Conservation (phyloP, 2,888 invertebrate genomes). For the Biston stratarius region DNA sequence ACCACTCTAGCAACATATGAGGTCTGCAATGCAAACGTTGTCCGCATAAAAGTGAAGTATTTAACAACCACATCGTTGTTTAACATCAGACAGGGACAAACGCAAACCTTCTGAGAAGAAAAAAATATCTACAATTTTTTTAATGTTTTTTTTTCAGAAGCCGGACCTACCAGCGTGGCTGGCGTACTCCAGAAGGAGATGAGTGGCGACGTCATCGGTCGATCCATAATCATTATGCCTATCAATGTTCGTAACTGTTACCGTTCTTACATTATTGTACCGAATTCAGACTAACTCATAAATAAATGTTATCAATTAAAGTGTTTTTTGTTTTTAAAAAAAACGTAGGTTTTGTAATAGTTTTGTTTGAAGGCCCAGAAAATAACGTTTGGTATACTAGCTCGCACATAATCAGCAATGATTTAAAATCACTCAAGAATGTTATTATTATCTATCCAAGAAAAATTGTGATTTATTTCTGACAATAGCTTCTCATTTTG, state of each 20-base stretch:
- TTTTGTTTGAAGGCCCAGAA: background rate
- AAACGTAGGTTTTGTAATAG: background rate
- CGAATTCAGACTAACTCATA: conserved; percentile 81
- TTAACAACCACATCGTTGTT: too few species aligned
- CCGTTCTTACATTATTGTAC: conserved; percentile 55
- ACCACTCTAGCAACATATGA: conserved; percentile 1
- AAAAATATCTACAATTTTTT: background rate
- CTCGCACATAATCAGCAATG: too few species aligned
- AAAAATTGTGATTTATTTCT: too few species aligned
- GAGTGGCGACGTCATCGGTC: conserved; percentile 89
- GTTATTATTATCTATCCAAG: too few species aligned
- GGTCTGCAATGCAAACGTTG: background rate
- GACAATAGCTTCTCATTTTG: too few species aligned
- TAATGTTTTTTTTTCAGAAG: conserved; percentile 64
- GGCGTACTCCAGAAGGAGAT: conserved; percentile 97
- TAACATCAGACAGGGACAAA: too few species aligned
- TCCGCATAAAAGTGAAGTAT: too few species aligned
- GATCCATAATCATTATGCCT: conserved; percentile 57
- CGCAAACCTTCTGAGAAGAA: too few species aligned
- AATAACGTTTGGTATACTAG: background rate
- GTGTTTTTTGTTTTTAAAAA: conserved; percentile 22
- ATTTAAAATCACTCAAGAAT: too few species aligned
- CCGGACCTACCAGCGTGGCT: conserved; percentile 85
- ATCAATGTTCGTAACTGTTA: conserved; percentile 65
- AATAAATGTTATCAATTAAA: conserved; percentile 46